Conservation (phyloP, 2,888 invertebrate genomes). For the Tipula unca region DNA sequence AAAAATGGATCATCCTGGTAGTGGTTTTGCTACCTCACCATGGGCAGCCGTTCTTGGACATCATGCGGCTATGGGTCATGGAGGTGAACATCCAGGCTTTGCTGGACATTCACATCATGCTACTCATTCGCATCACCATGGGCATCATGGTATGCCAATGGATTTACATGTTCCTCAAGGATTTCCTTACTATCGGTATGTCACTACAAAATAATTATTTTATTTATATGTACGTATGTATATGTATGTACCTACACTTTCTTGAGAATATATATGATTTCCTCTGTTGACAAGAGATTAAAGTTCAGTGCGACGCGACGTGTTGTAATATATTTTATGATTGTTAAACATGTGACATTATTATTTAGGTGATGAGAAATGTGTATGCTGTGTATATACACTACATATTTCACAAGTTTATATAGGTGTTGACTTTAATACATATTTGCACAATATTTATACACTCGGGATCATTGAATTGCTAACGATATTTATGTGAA, state of each 20-base stretch:
- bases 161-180: constrained; percentile 87
- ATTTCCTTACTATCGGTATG: constrained; percentile 82
- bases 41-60: constrained; percentile 70
- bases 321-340: not conserved
- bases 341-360: not conserved
- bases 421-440: not conserved
- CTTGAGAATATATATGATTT: not conserved
- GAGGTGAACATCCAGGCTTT: constrained; percentile 38
- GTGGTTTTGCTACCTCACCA: constrained; percentile 65
- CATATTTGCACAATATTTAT: not conserved
- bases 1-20: constrained; percentile 68
- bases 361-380: not conserved
- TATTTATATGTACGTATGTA: not conserved
- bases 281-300: not conserved
- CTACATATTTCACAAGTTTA: not conserved
- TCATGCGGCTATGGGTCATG: constrained; percentile 41
- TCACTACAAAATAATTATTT: constrained; percentile 32
- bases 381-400: not conserved
- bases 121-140: constrained; percentile 45
- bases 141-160: constrained; percentile 71
- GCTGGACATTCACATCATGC: constrained; percentile 43
- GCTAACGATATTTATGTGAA: not conserved
- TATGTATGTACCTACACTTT: too few relatives aligned
- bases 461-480: not conserved
- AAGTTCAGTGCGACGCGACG: not conserved